Percentiles rank a stretch among this genome's conserved stretches.
Conservation (phyloP, 1,140 invertebrate genomes). For the Lerema accius region DNA sequence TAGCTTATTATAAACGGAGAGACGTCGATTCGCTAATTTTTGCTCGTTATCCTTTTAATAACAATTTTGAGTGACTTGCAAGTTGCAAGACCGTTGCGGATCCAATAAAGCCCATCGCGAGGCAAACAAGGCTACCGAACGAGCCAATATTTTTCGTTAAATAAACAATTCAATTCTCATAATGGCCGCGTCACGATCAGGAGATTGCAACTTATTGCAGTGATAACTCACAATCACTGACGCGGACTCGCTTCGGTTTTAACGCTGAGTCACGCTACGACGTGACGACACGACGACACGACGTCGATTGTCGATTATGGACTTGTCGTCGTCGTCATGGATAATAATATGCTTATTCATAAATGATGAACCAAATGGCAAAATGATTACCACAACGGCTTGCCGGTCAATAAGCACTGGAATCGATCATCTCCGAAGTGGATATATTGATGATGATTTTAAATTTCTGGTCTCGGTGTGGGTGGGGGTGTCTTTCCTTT, state of each 20-base stretch:
- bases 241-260: slow-evolving; percentile 16
- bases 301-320: too few relatives aligned
- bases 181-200: slow-evolving; percentile 23
- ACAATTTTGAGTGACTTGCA: background rate
- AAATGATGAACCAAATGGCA: too few relatives aligned
- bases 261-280: slow-evolving; percentile 22
- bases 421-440: too few relatives aligned
- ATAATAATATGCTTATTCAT: too few relatives aligned
- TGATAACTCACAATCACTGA: slow-evolving; percentile 30
- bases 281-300: background rate
- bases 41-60: background rate
- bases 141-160: slow-evolving; percentile 18
- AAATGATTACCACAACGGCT: too few relatives aligned
- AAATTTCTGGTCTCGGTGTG: too few relatives aligned
- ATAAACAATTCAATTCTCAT: slow-evolving; percentile 15
- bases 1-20: background rate
- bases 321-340: too few relatives aligned
- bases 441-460: too few relatives aligned
- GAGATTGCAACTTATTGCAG: slow-evolving; percentile 33
- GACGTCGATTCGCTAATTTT: background rate
- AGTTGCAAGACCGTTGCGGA: background rate
- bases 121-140: slow-evolving; percentile 3
- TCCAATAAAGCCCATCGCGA: background rate
- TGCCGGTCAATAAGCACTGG: too few relatives aligned
- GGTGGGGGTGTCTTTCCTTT: too few relatives aligned